A percentile compares a stretch with the other conserved stretches of the same genome.
Evolutionary conservation across 2,113 vertebrate genomes (phyloP).

Genomic region (Grammomys dolichurus): DNA sequence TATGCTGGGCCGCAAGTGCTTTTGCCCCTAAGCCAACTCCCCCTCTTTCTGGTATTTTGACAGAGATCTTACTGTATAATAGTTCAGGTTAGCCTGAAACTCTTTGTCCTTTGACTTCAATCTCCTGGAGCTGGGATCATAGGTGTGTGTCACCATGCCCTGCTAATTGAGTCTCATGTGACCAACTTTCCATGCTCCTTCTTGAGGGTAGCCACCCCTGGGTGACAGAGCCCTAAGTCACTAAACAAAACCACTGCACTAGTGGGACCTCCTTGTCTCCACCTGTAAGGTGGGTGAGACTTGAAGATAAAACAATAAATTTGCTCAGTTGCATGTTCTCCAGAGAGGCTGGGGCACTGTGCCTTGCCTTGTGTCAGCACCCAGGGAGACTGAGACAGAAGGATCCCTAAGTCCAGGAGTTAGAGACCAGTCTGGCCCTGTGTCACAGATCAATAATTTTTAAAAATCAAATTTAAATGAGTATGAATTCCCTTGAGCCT

Average conservation of each 20-base stretch:
- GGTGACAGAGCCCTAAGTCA: not conserved
- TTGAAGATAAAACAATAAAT: not conserved
- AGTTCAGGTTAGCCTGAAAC: not conserved
- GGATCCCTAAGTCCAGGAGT: not conserved
- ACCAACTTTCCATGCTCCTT: not conserved
- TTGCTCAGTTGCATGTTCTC: not conserved
- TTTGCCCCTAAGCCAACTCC: not conserved
- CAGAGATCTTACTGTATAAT: not conserved
- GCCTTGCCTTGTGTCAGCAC: not conserved
- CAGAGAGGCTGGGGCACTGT: not conserved
- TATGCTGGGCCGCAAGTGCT: not conserved
- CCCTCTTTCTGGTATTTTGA: no score
- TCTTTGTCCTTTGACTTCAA: not conserved
- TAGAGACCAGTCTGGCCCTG: not conserved
- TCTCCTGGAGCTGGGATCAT: not conserved
- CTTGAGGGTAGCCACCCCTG: not conserved
- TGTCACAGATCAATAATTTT: not conserved
- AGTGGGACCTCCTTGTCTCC: not conserved
- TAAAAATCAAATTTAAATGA: not conserved
- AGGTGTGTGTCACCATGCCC: not conserved
- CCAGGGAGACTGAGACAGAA: not conserved
- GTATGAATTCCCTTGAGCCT: not conserved
- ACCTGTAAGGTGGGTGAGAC: not conserved
- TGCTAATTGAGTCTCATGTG: not conserved
- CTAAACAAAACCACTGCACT: not conserved